Percentiles rank a stretch among this genome's conserved stretches.
phyloP scores from a whole-genome alignment of 2,888 invertebrate genomes.

The Thecophora atra region DNA sequence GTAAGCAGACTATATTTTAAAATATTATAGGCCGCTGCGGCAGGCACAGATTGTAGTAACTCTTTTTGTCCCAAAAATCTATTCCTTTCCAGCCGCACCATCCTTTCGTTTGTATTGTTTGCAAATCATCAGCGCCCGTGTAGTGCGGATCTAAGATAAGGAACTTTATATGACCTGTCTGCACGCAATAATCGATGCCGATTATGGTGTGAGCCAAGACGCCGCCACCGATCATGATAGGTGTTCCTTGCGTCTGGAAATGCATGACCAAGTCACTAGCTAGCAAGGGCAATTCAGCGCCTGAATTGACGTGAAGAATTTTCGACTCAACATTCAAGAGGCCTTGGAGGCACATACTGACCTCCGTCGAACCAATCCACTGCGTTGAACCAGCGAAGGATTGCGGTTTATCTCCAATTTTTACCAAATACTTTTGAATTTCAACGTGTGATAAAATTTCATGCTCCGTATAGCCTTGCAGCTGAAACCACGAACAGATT shows the following conservation, averaged over 20 bases:
- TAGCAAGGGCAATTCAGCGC: constrained; percentile 81
- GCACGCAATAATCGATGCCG: constrained; percentile 87
- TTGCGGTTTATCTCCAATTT: constrained; percentile 90
- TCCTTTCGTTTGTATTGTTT: constrained; percentile 80
- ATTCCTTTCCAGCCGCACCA: constrained; percentile 98
- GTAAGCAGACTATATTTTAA: constrained; percentile 43
- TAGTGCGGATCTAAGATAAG: constrained; percentile 99
- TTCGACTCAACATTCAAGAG: constrained; percentile 79
- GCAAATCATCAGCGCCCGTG: constrained; percentile 86
- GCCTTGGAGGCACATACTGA: constrained; percentile 89
- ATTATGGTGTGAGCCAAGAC: constrained; percentile 97
- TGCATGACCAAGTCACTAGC: constrained; percentile 87
- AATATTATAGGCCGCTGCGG: constrained; percentile 71
- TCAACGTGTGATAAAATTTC: constrained; percentile 83
- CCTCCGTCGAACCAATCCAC: constrained; percentile 99
- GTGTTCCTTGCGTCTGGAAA: constrained; percentile 92
- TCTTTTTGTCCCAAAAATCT: constrained; percentile 94
- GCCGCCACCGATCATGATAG: constrained; percentile 99
- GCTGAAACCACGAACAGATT: constrained; percentile 93
- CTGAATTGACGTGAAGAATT: constrained; percentile 86
- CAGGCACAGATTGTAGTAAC: constrained; percentile 96
- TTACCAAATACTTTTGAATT: constrained; percentile 93
- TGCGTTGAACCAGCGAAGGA: constrained; percentile 89
- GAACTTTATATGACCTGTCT: constrained; percentile 83
- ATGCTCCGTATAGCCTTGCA: constrained; percentile 83